Base-by-base conservation (phyloP, 2,113 vertebrate genomes). In the Myiozetetes cayanensis region DNA sequence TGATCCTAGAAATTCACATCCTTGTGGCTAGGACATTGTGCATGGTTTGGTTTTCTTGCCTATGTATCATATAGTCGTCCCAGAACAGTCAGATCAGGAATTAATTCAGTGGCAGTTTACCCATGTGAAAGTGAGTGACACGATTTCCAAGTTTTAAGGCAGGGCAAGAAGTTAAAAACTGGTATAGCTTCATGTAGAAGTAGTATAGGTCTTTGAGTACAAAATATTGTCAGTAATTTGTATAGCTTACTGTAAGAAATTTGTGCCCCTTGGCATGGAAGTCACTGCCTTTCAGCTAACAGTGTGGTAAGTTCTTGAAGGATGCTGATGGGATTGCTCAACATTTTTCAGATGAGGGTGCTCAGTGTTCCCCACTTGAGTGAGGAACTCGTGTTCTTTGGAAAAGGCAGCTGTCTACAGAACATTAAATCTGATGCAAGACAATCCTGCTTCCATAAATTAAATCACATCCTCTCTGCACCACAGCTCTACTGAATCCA, bases 11-110 rank as follows among this genome's bases (percentile, higher is more conserved):
- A 80, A 75, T 22, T 61, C 53, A 37, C 1, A 0, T 77, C 2
- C 0, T 33, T 21, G 1, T 5, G 5, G 4, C 27, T n/a, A 17
- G 23, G 8, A 23, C 49, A 12, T 20, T 87, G 27, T 7, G 24
- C 33, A 2, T 10, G 15, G 37, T 65, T 79, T 82, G 9, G 6
- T 85, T n/a, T 39, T 81, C 39, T 59, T 84, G 13, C 46, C 47
- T 47, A 9, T 44, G 77, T 56, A 17, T 9, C 25, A 30, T 72
- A 27, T 28, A 19, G 13, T 66, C 58, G 24, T 75, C 25, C 46
- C 53, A 46, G 39, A 23, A 23, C 7, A 37, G 35, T 5, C n/a
- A 39, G 33, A 75, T 50, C 4, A 63, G 71, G n/a, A 74, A 49
- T 71, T 35, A 86, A 74, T 72, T 78, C 22, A 55, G 46, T 22